These are phyloP conservation scores for Amphiprion ocellaris DNA, from an alignment of 2,113 vertebrate genomes.

Conservation along the genomic window DNA sequence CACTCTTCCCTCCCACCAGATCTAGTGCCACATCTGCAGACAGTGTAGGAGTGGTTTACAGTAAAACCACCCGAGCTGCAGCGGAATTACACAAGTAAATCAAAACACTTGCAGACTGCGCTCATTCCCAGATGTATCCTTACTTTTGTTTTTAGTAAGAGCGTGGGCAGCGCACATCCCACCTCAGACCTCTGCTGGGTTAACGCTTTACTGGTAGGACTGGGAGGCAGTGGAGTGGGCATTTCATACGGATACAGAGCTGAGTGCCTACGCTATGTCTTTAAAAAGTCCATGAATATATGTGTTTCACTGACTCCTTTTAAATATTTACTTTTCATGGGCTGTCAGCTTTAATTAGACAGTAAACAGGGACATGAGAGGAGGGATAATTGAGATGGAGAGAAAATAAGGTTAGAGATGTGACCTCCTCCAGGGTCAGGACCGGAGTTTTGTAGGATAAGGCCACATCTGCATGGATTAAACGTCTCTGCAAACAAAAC, in stretches of 20 bases:
- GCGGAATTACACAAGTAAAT: slow-evolving; percentile 80
- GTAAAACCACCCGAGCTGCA: slow-evolving; percentile 75
- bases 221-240: slow-evolving; percentile 55
- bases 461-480: background rate
- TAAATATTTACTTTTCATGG: slow-evolving; percentile 67
- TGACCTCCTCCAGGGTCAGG: background rate
- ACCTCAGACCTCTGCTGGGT: slow-evolving; percentile 60
- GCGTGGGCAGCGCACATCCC: slow-evolving; percentile 68
- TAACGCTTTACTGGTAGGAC: slow-evolving; percentile 58
- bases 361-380: slow-evolving; percentile 40
- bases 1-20: slow-evolving; percentile 40
- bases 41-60: slow-evolving; percentile 80
- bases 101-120: slow-evolving; percentile 69
- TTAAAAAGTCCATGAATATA: slow-evolving; percentile 36
- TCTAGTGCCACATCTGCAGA: slow-evolving; percentile 78
- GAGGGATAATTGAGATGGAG: slow-evolving; percentile 38
- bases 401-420: slow-evolving; percentile 29
- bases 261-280: slow-evolving; percentile 40
- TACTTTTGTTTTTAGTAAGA: slow-evolving; percentile 75
- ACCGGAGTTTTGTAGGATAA: background rate
- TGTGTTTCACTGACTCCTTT: slow-evolving; percentile 52
- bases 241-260: slow-evolving; percentile 41
- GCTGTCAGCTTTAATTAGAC: slow-evolving; percentile 60
- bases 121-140: slow-evolving; percentile 72
- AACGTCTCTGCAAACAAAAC: background rate